These are phyloP conservation scores for Yoshiicerus persimilis DNA, from an alignment of 1,140 invertebrate genomes.

Conservation along the genomic window DNA sequence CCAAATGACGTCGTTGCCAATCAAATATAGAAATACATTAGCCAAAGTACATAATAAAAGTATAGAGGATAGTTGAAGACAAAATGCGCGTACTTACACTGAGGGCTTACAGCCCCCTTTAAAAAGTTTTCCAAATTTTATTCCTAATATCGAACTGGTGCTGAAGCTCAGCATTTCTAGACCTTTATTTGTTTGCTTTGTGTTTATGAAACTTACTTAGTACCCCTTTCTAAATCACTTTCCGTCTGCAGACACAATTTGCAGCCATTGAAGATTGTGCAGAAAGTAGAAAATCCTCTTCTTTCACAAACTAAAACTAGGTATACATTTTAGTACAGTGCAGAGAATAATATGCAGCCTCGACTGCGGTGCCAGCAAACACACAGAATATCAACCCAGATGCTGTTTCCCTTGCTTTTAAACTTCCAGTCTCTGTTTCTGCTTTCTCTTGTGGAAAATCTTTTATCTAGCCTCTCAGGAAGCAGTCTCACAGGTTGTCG, in stretches of 20 bases:
- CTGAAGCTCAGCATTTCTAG: too few relatives aligned
- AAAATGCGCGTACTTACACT: too few relatives aligned
- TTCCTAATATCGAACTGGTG: too few relatives aligned
- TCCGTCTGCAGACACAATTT: too few relatives aligned
- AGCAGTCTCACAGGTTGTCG: background rate
- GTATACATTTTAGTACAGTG: too few relatives aligned
- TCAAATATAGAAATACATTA: conserved; percentile 15
- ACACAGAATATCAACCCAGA: too few relatives aligned
- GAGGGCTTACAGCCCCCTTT: too few relatives aligned
- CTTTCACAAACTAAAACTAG: background rate
- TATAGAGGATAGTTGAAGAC: background rate
- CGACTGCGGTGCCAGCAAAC: background rate
- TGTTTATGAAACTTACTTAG: too few relatives aligned
- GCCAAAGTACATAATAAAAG: background rate
- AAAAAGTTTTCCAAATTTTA: too few relatives aligned
- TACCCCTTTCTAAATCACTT: too few relatives aligned
- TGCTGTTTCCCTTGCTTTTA: background rate
- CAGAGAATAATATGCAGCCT: too few relatives aligned
- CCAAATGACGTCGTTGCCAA: conserved; percentile 2
- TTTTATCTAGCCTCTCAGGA: background rate
- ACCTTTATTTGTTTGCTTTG: too few relatives aligned
- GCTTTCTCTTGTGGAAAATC: background rate
- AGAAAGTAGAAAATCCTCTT: background rate
- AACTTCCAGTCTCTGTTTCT: background rate
- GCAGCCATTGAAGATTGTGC: background rate